Evolutionary conservation across 2,797 vertebrate species (phyloP).

Genomic region (Sarcoramphus papa): DNA sequence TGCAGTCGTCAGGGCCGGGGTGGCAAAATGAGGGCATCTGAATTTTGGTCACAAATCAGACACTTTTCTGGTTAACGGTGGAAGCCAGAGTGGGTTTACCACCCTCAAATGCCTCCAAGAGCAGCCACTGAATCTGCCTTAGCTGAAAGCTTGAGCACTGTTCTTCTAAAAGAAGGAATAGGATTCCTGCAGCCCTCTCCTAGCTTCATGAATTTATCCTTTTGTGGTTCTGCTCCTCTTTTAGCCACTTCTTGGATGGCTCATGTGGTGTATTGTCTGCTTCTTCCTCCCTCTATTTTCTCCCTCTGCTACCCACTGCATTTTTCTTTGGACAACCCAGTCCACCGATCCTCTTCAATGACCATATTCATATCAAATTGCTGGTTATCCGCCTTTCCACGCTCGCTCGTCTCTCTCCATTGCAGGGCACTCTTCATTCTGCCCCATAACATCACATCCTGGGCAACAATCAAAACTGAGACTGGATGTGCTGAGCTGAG

Average conservation of each 20-base stretch:
- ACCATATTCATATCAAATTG: not conserved
- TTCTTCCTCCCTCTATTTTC: not conserved
- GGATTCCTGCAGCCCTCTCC: not conserved
- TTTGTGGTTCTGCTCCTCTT: not conserved
- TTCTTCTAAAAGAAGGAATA: not conserved
- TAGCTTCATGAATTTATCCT: not conserved
- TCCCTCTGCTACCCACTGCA: not conserved
- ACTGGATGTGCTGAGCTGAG: not conserved
- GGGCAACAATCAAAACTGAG: not conserved
- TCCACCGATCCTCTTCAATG: not conserved
- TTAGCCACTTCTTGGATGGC: not conserved
- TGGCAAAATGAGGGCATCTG: not conserved
- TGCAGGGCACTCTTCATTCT: not conserved
- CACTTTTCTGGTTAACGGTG: not conserved
- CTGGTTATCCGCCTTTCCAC: not conserved
- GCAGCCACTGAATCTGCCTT: too few species aligned
- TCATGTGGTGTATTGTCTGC: not conserved
- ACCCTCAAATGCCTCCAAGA: not conserved
- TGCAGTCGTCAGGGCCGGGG: not conserved
- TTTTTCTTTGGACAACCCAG: not conserved
- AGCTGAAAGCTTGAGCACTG: not conserved
- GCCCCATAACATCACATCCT: not conserved
- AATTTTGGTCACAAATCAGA: not conserved
- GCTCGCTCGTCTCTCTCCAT: not conserved
- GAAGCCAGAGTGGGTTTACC: not conserved